phyloP scores from a whole-genome alignment of 2,113 vertebrate species.

The Drymodes brunneopygia region DNA sequence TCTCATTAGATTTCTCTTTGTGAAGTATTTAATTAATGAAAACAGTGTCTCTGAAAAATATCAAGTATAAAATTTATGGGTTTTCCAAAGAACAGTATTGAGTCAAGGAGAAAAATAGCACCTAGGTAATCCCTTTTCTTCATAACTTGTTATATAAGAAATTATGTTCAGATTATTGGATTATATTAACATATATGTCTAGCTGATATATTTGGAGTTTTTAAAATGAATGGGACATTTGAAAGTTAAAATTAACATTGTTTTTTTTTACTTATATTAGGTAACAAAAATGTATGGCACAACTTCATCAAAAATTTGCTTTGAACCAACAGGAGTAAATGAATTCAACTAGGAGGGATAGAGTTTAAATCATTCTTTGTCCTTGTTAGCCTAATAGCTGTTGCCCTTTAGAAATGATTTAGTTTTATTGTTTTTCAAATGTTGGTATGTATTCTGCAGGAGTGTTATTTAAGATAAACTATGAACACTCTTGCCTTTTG shows the following conservation, averaged over 20 bases:
- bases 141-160: not conserved
- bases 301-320: not conserved
- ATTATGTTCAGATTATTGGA: not conserved
- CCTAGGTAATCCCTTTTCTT: not conserved
- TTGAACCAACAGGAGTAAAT: not conserved
- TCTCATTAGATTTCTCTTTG: not conserved
- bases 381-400: not conserved
- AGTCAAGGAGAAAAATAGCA: not conserved
- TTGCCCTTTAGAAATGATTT: not conserved
- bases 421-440: not conserved
- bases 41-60: not conserved
- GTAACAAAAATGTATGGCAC: not conserved
- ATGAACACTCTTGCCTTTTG: not conserved
- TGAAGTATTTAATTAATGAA: constrained; percentile 16
- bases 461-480: not conserved
- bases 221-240: not conserved
- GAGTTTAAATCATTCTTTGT: not conserved
- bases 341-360: not conserved
- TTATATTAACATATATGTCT: not conserved
- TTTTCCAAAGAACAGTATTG: not conserved
- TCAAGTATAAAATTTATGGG: not conserved
- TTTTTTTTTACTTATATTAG: not conserved
- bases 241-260: not conserved
- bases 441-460: not conserved
- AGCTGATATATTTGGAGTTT: not conserved